Evolutionary conservation across 2,113 vertebrate species (phyloP), one percentile per base, ranked within the genome.

Genomic region (Actenoides lindsayi): DNA sequence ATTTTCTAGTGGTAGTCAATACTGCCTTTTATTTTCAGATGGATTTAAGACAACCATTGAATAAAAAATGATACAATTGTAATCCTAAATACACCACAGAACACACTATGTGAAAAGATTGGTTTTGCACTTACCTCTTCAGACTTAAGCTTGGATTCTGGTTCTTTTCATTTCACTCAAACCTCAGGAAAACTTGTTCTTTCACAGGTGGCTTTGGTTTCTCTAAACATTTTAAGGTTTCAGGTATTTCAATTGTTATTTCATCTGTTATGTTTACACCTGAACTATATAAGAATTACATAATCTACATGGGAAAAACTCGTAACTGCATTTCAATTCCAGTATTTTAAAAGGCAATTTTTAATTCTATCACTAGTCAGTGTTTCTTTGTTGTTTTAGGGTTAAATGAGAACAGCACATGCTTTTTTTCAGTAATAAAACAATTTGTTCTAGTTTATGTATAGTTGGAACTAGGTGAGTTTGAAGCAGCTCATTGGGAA

Each of bases 1-100:
- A 96, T 98, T 98, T 98, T 97, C 96, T 97, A 97, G 96, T 91
- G 95, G 96, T 97, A 94, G 94, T 95, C 85, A 64, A 88, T 44
- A 81, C 92, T 94, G 97, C 74, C 67, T 97, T 91, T 98, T 97
- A 62, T 96, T 97, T 94, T 89, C 39, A 89, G 78, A 79, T 71
- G 65, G 57, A 69, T 90, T 57, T 91, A 83, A 64, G 39, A 48
- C 16, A 90, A 27, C 33, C 5, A 33, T 92, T 89, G 31, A 91
- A 62, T 92, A 51, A 91, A 93, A 89, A 53, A 62, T 76, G 11
- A 80, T 77, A 77, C 24, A 59, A 13, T 35, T 89, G 25, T 63
- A 63, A 87, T 65, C 7, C 27, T 77, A 46, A 51, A 19, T 77
- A 37, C 13, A 53, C 16, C 15, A 71, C 30, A 73, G 51, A 78